phyloP scores from a whole-genome alignment of 2,888 invertebrate species.

The Tromatobia lineatoria region DNA sequence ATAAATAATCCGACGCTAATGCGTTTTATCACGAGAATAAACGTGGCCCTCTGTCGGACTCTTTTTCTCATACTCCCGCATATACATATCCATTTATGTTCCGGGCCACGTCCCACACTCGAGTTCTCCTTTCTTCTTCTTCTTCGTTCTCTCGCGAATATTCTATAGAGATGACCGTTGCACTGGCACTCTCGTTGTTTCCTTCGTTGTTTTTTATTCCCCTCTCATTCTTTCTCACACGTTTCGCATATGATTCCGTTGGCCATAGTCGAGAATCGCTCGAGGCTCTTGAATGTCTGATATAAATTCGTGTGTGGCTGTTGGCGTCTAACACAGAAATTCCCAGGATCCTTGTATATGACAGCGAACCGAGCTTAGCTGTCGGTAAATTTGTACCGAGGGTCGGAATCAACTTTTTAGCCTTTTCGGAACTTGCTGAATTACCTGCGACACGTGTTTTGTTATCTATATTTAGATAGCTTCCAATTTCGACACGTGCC shows the following conservation, averaged over 20 bases:
- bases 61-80: slow-evolving; percentile 46
- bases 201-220: slow-evolving; percentile 36
- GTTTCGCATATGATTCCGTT: slow-evolving; percentile 11
- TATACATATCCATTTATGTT: not conserved
- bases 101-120: not conserved
- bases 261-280: slow-evolving; percentile 31
- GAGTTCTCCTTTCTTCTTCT: slow-evolving; percentile 5
- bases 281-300: slow-evolving; percentile 72
- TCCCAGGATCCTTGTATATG: slow-evolving; percentile 36
- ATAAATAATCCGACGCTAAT: slow-evolving; percentile 82
- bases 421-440: slow-evolving; percentile 69
- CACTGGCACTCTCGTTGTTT: slow-evolving; percentile 34
- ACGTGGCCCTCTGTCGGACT: slow-evolving; percentile 59
- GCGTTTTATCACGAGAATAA: slow-evolving; percentile 79
- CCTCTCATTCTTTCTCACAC: slow-evolving; percentile 38
- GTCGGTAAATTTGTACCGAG: not conserved
- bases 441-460: slow-evolving; percentile 79
- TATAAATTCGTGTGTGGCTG: slow-evolving; percentile 74
- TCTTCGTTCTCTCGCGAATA: slow-evolving; percentile 38
- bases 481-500: not conserved
- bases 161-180: slow-evolving; percentile 22
- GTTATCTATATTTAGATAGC: slow-evolving; percentile 71
- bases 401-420: slow-evolving; percentile 15
- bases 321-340: slow-evolving; percentile 30
- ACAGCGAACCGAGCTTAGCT: slow-evolving; percentile 10